Percentiles rank a stretch among this genome's conserved stretches.
Evolutionary conservation across 2,888 invertebrate species (phyloP).

Genomic region (Agrenia bidenticulata): DNA sequence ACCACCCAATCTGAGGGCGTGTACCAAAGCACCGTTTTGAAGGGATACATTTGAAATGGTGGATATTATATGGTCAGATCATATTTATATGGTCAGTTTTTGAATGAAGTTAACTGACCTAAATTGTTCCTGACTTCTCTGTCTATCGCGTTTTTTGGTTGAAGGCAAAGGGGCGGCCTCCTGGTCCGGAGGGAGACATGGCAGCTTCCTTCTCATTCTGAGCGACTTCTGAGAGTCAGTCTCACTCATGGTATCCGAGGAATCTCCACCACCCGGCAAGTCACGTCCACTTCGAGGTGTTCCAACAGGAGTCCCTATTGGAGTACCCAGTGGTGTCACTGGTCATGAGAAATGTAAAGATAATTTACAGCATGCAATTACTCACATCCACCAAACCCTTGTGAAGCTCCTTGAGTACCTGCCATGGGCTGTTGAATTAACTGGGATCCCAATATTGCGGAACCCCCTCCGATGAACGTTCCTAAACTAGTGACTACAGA

Average conservation of each 20-base stretch:
- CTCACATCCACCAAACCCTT: slow-evolving; percentile 33
- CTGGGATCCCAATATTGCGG: slow-evolving; percentile 40
- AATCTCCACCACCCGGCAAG: slow-evolving; percentile 55
- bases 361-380: slow-evolving; percentile 40
- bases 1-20: too few species aligned
- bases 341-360: slow-evolving; percentile 50
- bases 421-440: slow-evolving; percentile 47
- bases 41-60: too few species aligned
- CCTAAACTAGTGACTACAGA: slow-evolving; percentile 53
- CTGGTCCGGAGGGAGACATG: slow-evolving; percentile 59
- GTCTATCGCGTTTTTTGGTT: slow-evolving; percentile 56
- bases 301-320: slow-evolving; percentile 55
- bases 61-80: too few species aligned
- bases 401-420: slow-evolving; percentile 41
- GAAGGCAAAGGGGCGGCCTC: slow-evolving; percentile 58
- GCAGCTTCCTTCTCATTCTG: slow-evolving; percentile 58
- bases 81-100: too few species aligned
- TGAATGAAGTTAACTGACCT: slow-evolving; percentile 52
- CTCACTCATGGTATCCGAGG: slow-evolving; percentile 59
- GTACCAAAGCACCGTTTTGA: too few species aligned
- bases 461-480: slow-evolving; percentile 49
- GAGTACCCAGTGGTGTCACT: slow-evolving; percentile 56
- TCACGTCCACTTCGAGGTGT: slow-evolving; percentile 56
- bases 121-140: slow-evolving; percentile 55
- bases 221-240: slow-evolving; percentile 59